Percentiles rank a stretch among this genome's conserved stretches.
These are phyloP conservation scores for Turritopsis rubra DNA, from an alignment of 30 jellyfish, hydroid and myxozoan species.

Conservation along the genomic window DNA sequence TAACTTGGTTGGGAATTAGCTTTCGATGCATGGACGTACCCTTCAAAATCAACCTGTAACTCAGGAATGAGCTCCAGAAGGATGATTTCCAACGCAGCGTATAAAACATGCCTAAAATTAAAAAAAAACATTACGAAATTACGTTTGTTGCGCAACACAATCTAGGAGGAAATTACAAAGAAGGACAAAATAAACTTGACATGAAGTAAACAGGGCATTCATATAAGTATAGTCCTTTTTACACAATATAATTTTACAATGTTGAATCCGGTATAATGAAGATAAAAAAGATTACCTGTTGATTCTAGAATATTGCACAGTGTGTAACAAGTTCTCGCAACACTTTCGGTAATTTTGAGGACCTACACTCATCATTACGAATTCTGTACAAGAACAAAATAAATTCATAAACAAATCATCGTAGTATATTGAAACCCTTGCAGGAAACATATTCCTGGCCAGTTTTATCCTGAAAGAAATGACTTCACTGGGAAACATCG, in stretches of 20 bases:
- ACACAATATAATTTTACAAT: neutral
- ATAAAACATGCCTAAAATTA: slow-evolving; percentile 68
- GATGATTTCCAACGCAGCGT: slow-evolving; percentile 73
- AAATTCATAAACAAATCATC: no score
- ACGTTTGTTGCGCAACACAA: no score
- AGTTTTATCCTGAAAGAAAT: no score
- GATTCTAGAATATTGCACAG: slow-evolving; percentile 72
- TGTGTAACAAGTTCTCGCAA: slow-evolving; percentile 59
- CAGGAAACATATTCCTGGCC: no score
- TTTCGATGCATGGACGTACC: slow-evolving; percentile 16
- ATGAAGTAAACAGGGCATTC: no score
- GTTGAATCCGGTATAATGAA: neutral
- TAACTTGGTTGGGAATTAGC: neutral
- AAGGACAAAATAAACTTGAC: neutral
- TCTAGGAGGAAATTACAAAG: no score
- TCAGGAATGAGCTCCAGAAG: slow-evolving; percentile 80
- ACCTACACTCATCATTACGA: slow-evolving; percentile 63
- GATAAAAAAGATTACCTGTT: slow-evolving; percentile 46
- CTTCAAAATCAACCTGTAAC: slow-evolving; percentile 6
- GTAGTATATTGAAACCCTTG: no score
- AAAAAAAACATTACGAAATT: neutral
- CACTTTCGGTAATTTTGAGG: slow-evolving; percentile 38
- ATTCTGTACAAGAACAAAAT: slow-evolving; percentile 39
- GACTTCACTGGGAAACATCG: no score
- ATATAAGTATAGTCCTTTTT: no score